Evolutionary conservation across 2,113 vertebrate species (phyloP).

Genomic region (Cynopterus brachyotis): DNA sequence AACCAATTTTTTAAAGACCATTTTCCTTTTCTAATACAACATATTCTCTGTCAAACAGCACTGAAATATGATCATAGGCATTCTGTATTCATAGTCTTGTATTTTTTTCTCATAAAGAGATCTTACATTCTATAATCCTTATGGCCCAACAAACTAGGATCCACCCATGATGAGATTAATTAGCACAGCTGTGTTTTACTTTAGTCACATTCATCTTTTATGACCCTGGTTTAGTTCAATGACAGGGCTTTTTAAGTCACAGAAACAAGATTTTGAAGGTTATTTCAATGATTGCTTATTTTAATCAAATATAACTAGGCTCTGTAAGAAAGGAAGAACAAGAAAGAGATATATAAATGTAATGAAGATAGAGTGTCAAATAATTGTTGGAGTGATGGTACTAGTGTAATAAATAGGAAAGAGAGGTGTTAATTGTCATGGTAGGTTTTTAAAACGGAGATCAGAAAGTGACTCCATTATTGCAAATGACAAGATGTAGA

Average conservation of each 20-base stretch:
- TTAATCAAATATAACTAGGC: neutral
- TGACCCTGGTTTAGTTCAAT: neutral
- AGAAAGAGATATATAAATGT: neutral
- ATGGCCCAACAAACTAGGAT: neutral
- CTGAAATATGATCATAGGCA: neutral
- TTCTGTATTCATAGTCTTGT: neutral
- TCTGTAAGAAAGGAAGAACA: neutral
- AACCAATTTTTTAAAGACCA: neutral
- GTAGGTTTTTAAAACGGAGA: neutral
- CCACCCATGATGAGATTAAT: neutral
- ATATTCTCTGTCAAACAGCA: neutral
- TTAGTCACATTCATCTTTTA: neutral
- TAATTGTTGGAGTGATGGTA: neutral
- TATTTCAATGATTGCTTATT: slow-evolving; percentile 5
- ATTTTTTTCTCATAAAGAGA: neutral
- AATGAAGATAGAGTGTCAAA: neutral
- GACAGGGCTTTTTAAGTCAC: neutral
- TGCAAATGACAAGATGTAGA: neutral
- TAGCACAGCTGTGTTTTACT: neutral
- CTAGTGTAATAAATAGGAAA: neutral
- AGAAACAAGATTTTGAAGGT: neutral
- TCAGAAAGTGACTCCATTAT: neutral
- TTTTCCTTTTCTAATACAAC: neutral
- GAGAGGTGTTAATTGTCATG: neutral
- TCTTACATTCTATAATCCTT: neutral